Percentiles rank a stretch among this genome's conserved stretches.
These are phyloP conservation scores for Synchiropus splendidus DNA, from an alignment of 2,113 vertebrate species.

Conservation along the genomic window DNA sequence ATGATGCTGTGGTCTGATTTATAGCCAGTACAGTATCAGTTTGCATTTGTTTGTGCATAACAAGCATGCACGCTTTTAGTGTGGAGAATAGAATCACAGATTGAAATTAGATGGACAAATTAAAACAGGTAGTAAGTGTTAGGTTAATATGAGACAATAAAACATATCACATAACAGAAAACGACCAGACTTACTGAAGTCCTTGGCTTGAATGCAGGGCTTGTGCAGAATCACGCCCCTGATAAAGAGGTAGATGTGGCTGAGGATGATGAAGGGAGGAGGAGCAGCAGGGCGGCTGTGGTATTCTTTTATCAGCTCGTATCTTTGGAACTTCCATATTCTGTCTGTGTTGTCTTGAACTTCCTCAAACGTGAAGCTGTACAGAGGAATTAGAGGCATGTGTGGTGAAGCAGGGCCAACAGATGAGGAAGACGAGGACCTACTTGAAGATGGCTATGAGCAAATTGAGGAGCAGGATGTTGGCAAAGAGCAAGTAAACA, in stretches of 20 bases:
- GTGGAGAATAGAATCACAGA: no score
- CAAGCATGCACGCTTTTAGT: no score
- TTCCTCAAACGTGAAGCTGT: conserved; percentile 95
- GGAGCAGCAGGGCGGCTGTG: conserved; percentile 76
- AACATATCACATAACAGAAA: no score
- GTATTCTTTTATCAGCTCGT: conserved; percentile 88
- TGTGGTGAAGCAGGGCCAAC: no score
- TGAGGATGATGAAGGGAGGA: conserved; percentile 86
- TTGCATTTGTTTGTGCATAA: no score
- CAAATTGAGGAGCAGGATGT: conserved; percentile 92
- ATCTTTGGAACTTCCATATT: conserved; percentile 97
- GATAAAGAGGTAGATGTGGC: conserved; percentile 78
- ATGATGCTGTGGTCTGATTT: no score
- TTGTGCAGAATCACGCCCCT: conserved; percentile 50
- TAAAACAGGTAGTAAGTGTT: no score
- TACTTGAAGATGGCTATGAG: conserved; percentile 98
- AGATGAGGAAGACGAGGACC: no score
- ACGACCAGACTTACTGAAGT: conserved; percentile 82
- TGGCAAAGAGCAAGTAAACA: conserved; percentile 89
- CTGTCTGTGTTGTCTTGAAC: conserved; percentile 90
- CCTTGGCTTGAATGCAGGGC: conserved; percentile 29
- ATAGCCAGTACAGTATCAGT: no score
- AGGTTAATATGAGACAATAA: no score
- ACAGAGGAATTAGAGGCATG: no score
- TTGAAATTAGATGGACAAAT: no score